Base-by-base conservation (phyloP, 2,888 invertebrate species). In the Dastarcus helophoroides region DNA sequence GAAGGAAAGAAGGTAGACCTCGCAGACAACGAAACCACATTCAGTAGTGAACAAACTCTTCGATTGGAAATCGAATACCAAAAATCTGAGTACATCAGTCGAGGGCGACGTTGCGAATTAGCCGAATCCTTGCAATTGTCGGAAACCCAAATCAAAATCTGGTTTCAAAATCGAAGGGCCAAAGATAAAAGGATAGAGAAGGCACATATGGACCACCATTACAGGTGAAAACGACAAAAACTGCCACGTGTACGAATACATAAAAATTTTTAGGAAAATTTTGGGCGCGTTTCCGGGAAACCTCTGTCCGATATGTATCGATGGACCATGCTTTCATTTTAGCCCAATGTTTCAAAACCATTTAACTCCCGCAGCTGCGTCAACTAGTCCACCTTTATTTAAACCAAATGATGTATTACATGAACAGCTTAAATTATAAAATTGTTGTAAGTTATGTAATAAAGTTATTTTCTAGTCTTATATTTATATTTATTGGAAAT, bases 111-210 rank as follows among this genome's bases (percentile, higher is more conserved):
- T 40, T 83, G 79, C 51, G 84, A 85, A 56, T 60, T 86, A 38
- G 85, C 86, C 0, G 76, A 78, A 51, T 62, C 73, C 3, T 59
- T 86, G 23, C 60, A 63, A 26, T 62, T 78, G 12, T 78, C 80
- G 0, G 86, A 86, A 56, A 85, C 84, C 1, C 73, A 86, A 62
- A 84, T 86, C 44, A 86, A 86, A 60, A 86, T 86, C 36, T 85
- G 84, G 84, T 94, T 93, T 61, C 94, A 94, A 64, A 94, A 94
- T 62, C 71, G 94, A 40, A 71, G 94, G 44, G 94, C 94, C 13
- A 94, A 94, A 63, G 93, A 94, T 58, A 94, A 94, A 63, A 68
- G 94, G 40, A 89, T 94, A 42, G 93, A 94, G 57, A 94, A 94
- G 54, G 93, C 93, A 0, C 90, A 91, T 46, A 69, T 91, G 39